A percentile compares a stretch with the other conserved stretches of the same genome.
Conservation (phyloP, 1,140 invertebrate species). For the Rhynchophorus ferrugineus region DNA sequence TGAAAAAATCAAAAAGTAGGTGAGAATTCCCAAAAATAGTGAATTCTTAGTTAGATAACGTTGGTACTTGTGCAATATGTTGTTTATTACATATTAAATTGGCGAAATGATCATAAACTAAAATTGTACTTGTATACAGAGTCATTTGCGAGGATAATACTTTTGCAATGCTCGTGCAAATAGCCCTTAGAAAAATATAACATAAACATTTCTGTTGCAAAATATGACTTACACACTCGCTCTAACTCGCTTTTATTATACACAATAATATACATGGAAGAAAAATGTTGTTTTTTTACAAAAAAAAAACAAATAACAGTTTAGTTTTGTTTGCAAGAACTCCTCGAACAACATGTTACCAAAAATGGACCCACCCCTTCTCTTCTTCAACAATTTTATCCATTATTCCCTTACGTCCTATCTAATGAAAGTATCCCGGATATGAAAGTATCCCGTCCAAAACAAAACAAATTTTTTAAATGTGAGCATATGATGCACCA, state of each 20-base stretch:
- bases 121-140: not conserved
- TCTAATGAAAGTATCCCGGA: not conserved
- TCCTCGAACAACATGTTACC: too few species aligned
- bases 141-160: not conserved
- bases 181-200: not conserved
- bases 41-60: too few species aligned
- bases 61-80: too few species aligned
- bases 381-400: too few species aligned
- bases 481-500: conserved; percentile 27
- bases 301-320: not conserved
- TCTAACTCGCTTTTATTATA: not conserved
- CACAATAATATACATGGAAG: not conserved
- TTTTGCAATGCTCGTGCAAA: not conserved
- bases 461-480: conserved; percentile 2
- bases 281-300: not conserved
- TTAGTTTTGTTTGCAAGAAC: too few species aligned
- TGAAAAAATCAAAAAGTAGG: too few species aligned
- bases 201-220: not conserved
- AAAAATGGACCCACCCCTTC: too few species aligned
- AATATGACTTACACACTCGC: not conserved
- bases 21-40: too few species aligned
- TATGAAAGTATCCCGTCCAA: not conserved
- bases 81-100: too few species aligned
- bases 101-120: too few species aligned
- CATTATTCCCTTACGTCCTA: too few species aligned